A percentile compares a stretch with the other conserved stretches of the same genome.
Conservation (phyloP, 2,888 invertebrate genomes). For the Chaitophorus viminalis region DNA sequence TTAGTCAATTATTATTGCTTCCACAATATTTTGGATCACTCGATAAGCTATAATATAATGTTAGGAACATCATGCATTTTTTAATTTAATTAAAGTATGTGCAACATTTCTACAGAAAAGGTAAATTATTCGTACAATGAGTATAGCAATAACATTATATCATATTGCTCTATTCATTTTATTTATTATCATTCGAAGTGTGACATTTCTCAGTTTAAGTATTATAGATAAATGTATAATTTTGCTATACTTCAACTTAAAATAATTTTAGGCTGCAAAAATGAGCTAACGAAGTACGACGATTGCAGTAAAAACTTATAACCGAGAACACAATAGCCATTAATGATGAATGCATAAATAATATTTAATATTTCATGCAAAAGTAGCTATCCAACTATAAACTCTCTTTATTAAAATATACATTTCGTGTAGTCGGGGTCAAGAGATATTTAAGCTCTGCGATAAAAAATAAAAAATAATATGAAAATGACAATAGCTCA, state of each 20-base stretch:
- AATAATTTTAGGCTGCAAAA: not conserved
- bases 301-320: not conserved
- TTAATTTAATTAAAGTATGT: no score
- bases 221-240: not conserved
- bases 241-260: not conserved
- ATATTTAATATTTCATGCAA: conserved; percentile 4
- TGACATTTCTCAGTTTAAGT: no score
- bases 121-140: no score
- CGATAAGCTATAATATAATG: no score
- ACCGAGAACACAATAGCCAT: not conserved
- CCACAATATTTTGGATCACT: no score
- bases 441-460: not conserved
- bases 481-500: not conserved
- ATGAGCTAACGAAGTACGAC: not conserved
- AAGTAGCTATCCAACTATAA: not conserved
- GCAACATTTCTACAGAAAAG: no score
- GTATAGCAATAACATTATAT: no score
- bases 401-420: not conserved
- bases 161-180: no score
- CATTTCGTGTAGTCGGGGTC: not conserved
- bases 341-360: conserved; percentile 40
- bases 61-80: no score
- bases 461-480: not conserved
- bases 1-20: no score
- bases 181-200: no score